Base-by-base conservation (phyloP, 2,888 invertebrate species). In the Eudemis profundana region DNA sequence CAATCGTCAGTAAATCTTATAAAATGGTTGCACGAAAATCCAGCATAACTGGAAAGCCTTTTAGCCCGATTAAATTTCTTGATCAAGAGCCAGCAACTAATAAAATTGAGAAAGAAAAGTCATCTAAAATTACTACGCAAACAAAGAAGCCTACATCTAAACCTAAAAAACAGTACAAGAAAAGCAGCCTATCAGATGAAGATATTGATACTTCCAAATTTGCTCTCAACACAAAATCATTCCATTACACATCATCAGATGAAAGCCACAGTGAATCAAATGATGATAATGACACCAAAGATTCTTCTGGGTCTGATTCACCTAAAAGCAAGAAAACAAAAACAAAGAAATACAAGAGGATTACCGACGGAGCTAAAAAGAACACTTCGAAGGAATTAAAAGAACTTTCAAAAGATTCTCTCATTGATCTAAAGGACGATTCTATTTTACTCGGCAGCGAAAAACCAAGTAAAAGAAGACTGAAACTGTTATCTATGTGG, bases 401-500 rank as follows among this genome's bases (percentile, higher is more conserved):
- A 80, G 90, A 90, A 75, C 79, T 92, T 46, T 90, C 90, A 23
- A 90, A 90, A 77, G 90, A 90, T 79, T 90, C 90, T 7, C 74
- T 90, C 14, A 78, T 86, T 65, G 90, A 91, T 75, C 77, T 91
- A 7, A 91, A 89, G 78, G 90, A 92, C 64, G 87, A 84, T 65
- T 80, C 83, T 50, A 73, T 79, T 53, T 72, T 87, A 64, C 54
- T 85, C 46, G 85, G 90, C 40, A 83, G 82, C 66, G 89, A 89
- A 70, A 90, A 90, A 75, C 88, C 87, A n/a, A 88, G 85, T 69
- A 90, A 89, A 72, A 81, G 89, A 63, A 87, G 95, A 68, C 91
- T 94, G 72, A 94, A 94, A 77, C 85, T 95, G 38, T 92, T 94
- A 67, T 94, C 95, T 0, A 95, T 95, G 88, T 95, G 95, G 95